Base-by-base conservation (phyloP, 2,797 vertebrate species). In the Melanotaenia maccullochi region DNA sequence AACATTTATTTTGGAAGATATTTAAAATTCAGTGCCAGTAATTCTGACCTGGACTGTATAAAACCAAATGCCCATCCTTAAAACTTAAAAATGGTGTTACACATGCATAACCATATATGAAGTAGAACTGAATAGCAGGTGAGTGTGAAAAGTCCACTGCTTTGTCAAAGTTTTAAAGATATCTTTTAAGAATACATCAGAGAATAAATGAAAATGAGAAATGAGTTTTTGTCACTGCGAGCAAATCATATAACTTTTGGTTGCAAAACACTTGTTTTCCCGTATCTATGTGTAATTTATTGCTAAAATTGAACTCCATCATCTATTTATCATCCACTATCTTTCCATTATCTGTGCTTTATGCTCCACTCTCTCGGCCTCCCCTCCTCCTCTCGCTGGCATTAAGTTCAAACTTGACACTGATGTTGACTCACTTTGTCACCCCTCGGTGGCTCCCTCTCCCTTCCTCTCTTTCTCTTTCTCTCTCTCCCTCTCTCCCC, bases 381-480 rank as follows among this genome's bases (percentile, higher is more conserved):
- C 88, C 89, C 89, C 91, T 90, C 90, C 91, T 93, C 90, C 92
- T 92, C 91, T 92, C 57, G 73, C 87, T 93, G 93, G 92, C 93
- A 94, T 95, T 94, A 95, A 94, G 94, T 94, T 95, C 93, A 95
- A 93, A 93, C 92, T 94, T 94, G 94, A 95, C 94, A 95, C 93
- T 95, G 94, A 95, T 92, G 93, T 93, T 95, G 93, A 95, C 93
- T 94, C 92, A 86, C 89, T 94, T 91, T 95, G 94, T 94, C 94
- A 95, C 92, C 90, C 88, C 93, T 94, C 89, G 82, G 86, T 93
- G 87, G 88, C 91, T 89, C 90, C 54, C 90, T 88, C 85, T 86
- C 87, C 86, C 63, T 66, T 71, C 66, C 57, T 68, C 72, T 61
- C 68, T 71, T 68, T 73, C 75, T 68, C 82, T 63, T 76, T 81